Evolutionary conservation across 2,888 invertebrate species (phyloP), one percentile per base, ranked within the genome.

Genomic region (Hecatera dysodea): DNA sequence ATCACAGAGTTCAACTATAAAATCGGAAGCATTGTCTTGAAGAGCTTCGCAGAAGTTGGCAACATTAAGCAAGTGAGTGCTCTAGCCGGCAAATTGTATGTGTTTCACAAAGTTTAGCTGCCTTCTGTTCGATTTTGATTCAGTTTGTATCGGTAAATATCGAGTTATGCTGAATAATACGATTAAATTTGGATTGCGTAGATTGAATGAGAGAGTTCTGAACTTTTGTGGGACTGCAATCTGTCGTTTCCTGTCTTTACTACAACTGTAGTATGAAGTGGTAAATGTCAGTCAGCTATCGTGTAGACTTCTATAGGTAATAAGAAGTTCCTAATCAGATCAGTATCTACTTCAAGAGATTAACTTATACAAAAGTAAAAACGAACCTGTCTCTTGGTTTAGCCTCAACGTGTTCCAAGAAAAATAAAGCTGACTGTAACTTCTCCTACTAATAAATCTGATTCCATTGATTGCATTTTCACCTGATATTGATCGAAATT

Each of bases 21-120:
- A 78, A 79, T 72, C 60, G 64, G 61, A 64, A 67, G 50, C 44
- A 71, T 52, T 73, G 59, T 72, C 66, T 75, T 67, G 22, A 57
- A 64, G 53, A 63, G 62, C 44, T 81, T 55, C 63, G 52, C 24
- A 19, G 56, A 73, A 82, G 67, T 82, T 81, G 60, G 60, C 46
- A 73, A 72, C 68, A 70, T 72, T 66, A 72, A 80, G 72, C 76
- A 84, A 83, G 68, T 61, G 75, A 67, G 75, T 67, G 76, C 72
- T 83, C 66, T 80, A 86, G 82, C 87, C 73, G 42, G 80, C 85
- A 88, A 87, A 89, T 85, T 87, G 87, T 83, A 83, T 83, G 83
- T 77, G 66, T 75, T 75, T 59, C 52, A 55, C 57, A 48, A 72
- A 83, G 68, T 81, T 81, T 50, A 72, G 78, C 75, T 57, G 73